Evolutionary conservation across 1,140 invertebrate genomes (phyloP), one percentile per base, ranked within the genome.

Genomic region (Protaetia brevitarsis): DNA sequence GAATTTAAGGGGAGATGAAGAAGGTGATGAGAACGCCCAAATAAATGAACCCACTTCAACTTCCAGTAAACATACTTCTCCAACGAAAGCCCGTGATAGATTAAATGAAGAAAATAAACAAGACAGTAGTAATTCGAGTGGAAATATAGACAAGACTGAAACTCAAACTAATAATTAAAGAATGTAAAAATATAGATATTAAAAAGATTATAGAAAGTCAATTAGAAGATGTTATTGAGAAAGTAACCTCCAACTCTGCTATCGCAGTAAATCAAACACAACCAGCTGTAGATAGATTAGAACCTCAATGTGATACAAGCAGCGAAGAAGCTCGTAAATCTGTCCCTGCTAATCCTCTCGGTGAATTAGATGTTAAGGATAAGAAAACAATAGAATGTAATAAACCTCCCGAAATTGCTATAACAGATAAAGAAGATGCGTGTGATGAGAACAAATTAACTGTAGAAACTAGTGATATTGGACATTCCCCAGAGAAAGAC

Each of bases 401-500:
- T 51, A 51, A 23, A 51, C 21, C 41, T 16, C 2, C 8, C 26
- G 16, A 51, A 51, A 10, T 37, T 37, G n/a, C 34, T 6, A 16
- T 13, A 10, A 37, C 3, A 5, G 19, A 51, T 3, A 19, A 51
- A 19, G 6, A 23, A 19, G 8, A 45, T 19, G 1, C 13, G 19
- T 51, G 19, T 23, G 16, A 23, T 8, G 13, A 19, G 16, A 45
- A 21, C 23, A 45, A 3, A 4, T 4, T 19, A 19, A 45, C 23
- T 13, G 23, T 21, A 7, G 16, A 45, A 45, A 5, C 11, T 45
- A 45, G 41, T 45, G 41, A 45, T 16, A 45, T 21, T 23, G 41
- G 41, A 51, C 41, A 51, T 51, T 51, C 41, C 41, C 41, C 41
- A 23, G 26, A 23, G 26, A 51, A 51, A 51, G 41, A 51, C 41